Evolutionary conservation across 2,113 vertebrate species (phyloP).

Genomic region (Forbesichthys papilliferus): DNA sequence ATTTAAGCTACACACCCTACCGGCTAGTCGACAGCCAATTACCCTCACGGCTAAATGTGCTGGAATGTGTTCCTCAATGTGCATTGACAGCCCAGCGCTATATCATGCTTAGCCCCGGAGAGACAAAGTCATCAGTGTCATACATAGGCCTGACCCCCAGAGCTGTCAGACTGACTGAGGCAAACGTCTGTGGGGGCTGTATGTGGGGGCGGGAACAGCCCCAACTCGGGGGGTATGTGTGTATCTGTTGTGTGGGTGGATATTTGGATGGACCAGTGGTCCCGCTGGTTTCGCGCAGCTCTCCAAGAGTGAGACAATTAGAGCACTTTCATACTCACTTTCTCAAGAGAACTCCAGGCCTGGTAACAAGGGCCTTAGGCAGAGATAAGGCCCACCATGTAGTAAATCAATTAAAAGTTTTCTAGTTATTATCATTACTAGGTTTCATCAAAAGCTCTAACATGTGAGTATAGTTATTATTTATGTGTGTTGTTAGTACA

Average conservation of each 20-base stretch:
- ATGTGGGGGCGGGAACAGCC: background rate
- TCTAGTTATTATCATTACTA: too few relatives aligned
- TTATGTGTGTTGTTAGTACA: too few relatives aligned
- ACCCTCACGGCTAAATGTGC: conserved; percentile 48
- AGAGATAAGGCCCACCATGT: too few relatives aligned
- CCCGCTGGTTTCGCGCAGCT: too few relatives aligned
- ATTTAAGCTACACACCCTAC: conserved; percentile 65
- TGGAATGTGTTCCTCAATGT: conserved; percentile 46
- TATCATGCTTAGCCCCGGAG: conserved; percentile 65
- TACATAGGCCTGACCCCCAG: conserved; percentile 66
- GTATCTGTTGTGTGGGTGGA: background rate
- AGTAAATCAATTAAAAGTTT: too few relatives aligned
- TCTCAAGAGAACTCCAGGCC: too few relatives aligned
- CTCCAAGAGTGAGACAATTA: too few relatives aligned
- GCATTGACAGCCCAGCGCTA: conserved; percentile 59
- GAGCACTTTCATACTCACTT: too few relatives aligned
- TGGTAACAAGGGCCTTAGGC: too few relatives aligned
- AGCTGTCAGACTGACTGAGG: conserved; percentile 56
- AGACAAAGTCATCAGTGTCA: conserved; percentile 60
- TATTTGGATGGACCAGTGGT: background rate
- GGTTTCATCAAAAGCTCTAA: too few relatives aligned
- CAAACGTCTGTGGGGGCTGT: background rate
- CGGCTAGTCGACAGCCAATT: conserved; percentile 59
- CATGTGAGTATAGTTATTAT: too few relatives aligned
- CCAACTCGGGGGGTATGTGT: background rate